Evolutionary conservation across 2,888 invertebrate species (phyloP).

Genomic region (Alcis repandata): DNA sequence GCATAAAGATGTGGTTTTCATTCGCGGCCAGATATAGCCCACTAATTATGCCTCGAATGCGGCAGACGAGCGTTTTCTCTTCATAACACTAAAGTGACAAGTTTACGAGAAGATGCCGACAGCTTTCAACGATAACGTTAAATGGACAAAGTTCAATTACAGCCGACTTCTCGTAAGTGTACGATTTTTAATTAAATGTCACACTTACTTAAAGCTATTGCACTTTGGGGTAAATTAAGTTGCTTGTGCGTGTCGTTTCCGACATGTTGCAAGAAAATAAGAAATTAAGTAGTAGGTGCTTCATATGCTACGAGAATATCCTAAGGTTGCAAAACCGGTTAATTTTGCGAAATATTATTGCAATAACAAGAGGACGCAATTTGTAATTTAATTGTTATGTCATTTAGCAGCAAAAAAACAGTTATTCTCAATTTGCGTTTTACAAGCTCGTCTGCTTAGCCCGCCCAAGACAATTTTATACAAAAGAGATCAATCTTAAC

Average conservation of each 20-base stretch:
- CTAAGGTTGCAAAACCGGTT: no score
- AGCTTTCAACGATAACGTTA: constrained; percentile 14
- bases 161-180: constrained; percentile 19
- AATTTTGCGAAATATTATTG: no score
- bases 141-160: constrained; percentile 21
- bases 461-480: neutral
- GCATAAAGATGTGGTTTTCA: constrained; percentile 76
- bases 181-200: constrained; percentile 31
- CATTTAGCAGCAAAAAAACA: no score
- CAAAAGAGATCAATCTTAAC: no score
- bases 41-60: constrained; percentile 64
- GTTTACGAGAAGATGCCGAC: constrained; percentile 52
- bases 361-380: no score
- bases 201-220: constrained; percentile 18
- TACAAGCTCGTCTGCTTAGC: neutral
- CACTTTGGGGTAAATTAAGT: constrained; percentile 12
- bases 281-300: neutral
- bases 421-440: no score
- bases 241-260: neutral
- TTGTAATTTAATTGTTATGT: no score
- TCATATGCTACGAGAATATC: neutral
- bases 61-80: constrained; percentile 61
- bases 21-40: constrained; percentile 67
- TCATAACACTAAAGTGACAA: constrained; percentile 57
- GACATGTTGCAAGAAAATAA: neutral